These are phyloP conservation scores for Pelecanus crispus DNA, from an alignment of 2,113 vertebrate genomes.

Conservation along the genomic window DNA sequence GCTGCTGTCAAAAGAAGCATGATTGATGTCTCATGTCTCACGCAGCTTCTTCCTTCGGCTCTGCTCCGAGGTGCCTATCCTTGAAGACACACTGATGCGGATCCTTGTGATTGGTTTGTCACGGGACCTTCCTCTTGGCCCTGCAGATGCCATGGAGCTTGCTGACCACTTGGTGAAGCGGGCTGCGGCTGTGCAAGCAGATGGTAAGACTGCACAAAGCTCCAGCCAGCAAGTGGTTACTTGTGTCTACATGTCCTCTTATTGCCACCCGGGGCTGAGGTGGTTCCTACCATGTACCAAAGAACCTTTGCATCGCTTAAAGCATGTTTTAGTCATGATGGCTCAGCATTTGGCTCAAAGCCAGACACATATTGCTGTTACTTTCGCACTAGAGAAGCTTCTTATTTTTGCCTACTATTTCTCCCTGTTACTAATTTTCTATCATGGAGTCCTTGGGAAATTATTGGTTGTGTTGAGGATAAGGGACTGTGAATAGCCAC, in stretches of 20 bases:
- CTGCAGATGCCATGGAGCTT: constrained; percentile 95
- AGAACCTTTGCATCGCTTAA: background rate
- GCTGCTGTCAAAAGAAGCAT: background rate
- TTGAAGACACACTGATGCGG: constrained; percentile 96
- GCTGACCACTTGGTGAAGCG: constrained; percentile 96
- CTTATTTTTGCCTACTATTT: background rate
- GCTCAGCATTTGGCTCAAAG: background rate
- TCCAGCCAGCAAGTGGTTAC: background rate
- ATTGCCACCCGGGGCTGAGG: background rate
- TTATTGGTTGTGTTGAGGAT: background rate
- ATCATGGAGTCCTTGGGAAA: background rate
- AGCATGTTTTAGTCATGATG: background rate
- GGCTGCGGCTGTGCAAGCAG: constrained; percentile 90
- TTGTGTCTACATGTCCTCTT: background rate
- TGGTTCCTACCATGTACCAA: background rate
- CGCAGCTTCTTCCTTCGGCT: constrained; percentile 95
- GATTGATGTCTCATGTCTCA: background rate
- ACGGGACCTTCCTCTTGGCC: constrained; percentile 90
- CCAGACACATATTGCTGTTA: background rate
- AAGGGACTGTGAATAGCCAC: background rate
- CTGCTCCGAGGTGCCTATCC: constrained; percentile 94
- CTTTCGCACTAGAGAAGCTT: background rate
- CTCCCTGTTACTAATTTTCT: background rate
- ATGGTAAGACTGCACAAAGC: constrained; percentile 72
- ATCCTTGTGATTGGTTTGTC: constrained; percentile 94